Conservation (phyloP, 1,140 invertebrate genomes). For the Pentalonia nigronervosa region DNA sequence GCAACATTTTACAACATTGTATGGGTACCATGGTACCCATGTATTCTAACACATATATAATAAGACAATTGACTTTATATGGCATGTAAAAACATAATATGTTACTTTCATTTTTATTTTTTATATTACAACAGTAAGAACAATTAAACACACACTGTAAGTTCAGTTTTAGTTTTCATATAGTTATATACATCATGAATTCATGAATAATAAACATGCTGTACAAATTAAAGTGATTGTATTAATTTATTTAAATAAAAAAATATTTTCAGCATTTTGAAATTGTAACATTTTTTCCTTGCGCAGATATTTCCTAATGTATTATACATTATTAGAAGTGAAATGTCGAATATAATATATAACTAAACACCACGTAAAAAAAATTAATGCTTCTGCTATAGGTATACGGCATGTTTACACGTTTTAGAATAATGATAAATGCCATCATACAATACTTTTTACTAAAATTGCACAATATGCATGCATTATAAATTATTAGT, state of each 20-base stretch:
- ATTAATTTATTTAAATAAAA: neutral
- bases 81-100: neutral
- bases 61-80: slow-evolving; percentile 17
- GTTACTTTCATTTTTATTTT: slow-evolving; percentile 36
- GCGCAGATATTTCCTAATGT: neutral
- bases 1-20: neutral
- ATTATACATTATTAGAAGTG: neutral
- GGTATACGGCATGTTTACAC: neutral
- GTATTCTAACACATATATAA: neutral
- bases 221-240: neutral
- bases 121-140: neutral
- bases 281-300: neutral
- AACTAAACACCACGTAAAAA: neutral
- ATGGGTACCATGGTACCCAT: neutral
- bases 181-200: neutral
- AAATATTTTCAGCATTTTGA: neutral
- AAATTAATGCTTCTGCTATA: neutral
- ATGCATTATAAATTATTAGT: neutral
- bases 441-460: neutral
- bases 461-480: neutral
- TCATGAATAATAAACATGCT: neutral
- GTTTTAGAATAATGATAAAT: neutral
- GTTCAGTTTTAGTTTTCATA: neutral
- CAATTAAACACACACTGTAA: neutral
- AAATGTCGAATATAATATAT: neutral